Percentiles rank a stretch among this genome's conserved stretches.
Conservation (phyloP, 1,140 invertebrate genomes). For the Cotesia vestalis region DNA sequence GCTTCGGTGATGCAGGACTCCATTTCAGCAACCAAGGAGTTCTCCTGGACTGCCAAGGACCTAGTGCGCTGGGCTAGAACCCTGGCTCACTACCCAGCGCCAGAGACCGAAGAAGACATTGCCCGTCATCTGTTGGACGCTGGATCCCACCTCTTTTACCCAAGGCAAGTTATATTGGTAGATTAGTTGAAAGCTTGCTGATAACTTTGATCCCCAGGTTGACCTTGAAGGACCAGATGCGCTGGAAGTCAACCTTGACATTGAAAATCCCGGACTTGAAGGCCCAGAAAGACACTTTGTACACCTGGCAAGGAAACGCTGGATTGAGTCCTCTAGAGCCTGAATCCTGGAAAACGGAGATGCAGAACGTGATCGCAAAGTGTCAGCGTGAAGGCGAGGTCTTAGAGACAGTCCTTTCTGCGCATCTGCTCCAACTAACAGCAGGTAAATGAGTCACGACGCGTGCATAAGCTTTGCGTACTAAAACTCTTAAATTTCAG, state of each 20-base stretch:
- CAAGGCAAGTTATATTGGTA: slow-evolving; percentile 41
- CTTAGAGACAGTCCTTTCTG: slow-evolving; percentile 51
- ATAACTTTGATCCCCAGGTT: slow-evolving; percentile 44
- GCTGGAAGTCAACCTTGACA: slow-evolving; percentile 52
- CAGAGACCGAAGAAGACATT: slow-evolving; percentile 47
- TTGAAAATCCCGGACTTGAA: slow-evolving; percentile 42
- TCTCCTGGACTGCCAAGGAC: slow-evolving; percentile 51
- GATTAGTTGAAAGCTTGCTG: neutral
- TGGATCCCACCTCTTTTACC: slow-evolving; percentile 51
- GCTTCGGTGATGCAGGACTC: slow-evolving; percentile 50
- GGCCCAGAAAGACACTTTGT: slow-evolving; percentile 46
- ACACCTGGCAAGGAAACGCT: slow-evolving; percentile 52
- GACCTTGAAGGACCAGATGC: slow-evolving; percentile 44
- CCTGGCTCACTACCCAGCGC: slow-evolving; percentile 53
- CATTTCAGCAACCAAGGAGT: slow-evolving; percentile 42
- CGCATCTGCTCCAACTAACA: slow-evolving; percentile 52
- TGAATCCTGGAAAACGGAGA: slow-evolving; percentile 57
- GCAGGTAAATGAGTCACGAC: slow-evolving; percentile 43
- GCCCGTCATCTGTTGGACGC: slow-evolving; percentile 51
- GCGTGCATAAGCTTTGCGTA: neutral
- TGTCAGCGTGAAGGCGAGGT: slow-evolving; percentile 59
- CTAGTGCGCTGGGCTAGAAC: slow-evolving; percentile 53
- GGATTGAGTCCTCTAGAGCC: slow-evolving; percentile 44
- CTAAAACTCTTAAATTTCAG: neutral
- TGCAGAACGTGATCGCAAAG: slow-evolving; percentile 52